A percentile compares a stretch with the other conserved stretches of the same genome.
phyloP scores from a whole-genome alignment of 2,888 invertebrate species.

The Laothoe populi region DNA sequence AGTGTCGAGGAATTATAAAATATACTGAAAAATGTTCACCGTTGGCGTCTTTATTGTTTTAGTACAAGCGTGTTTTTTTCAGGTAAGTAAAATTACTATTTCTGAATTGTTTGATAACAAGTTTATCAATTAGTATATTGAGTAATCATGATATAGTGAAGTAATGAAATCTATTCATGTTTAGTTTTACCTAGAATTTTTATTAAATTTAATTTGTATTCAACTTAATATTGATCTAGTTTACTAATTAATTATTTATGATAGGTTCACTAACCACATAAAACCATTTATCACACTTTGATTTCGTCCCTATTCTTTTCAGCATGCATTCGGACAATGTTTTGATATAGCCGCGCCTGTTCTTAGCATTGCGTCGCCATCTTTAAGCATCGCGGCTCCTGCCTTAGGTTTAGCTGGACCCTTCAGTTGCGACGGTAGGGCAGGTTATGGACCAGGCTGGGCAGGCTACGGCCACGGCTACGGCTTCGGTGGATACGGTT shows the following conservation, averaged over 20 bases:
- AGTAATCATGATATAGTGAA: background rate
- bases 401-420: background rate
- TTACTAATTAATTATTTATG: too few species aligned
- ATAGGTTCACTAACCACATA: too few species aligned
- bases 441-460: background rate
- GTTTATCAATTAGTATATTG: background rate
- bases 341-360: background rate
- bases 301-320: constrained; percentile 11
- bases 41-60: constrained; percentile 37
- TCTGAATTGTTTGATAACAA: background rate
- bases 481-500: background rate
- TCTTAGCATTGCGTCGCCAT: background rate
- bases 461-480: background rate
- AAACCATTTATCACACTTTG: background rate
- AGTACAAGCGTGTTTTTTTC: constrained; percentile 40
- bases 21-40: constrained; percentile 31
- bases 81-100: constrained; percentile 31
- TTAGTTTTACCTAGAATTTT: too few species aligned
- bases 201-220: too few species aligned
- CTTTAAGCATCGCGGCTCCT: background rate
- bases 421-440: background rate
- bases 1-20: constrained; percentile 3
- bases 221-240: too few species aligned
- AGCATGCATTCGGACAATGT: constrained; percentile 21
- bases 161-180: background rate